Base-by-base conservation (phyloP, 2,888 invertebrate genomes). In the Abrostola tripartita region DNA sequence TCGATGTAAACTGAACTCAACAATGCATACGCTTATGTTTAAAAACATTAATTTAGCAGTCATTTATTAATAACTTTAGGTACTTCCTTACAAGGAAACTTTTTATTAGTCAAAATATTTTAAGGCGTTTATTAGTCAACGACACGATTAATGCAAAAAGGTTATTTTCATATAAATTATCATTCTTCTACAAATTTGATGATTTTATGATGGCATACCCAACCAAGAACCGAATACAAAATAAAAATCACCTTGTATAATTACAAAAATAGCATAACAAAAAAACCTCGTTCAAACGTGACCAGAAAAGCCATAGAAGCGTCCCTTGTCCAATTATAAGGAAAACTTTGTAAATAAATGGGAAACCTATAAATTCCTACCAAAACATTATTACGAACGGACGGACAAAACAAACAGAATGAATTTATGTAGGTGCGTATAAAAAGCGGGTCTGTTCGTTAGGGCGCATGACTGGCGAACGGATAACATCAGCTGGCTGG, bases 401-500 rank as follows among this genome's bases (percentile, higher is more conserved):
- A 79, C 82, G 57, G 52, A 70, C 71, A 90, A 92, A 91, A 90
- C 89, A 92, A 92, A 92, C 89, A 91, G 87, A 86, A 85, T 79
- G 77, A 83, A 82, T 80, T 75, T 82, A 85, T 81, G 69, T 86
- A 84, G 76, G 78, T 81, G 76, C 79, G 81, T 84, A 81, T 82
- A 87, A 85, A 86, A 86, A 85, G 81, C 83, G 79, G 76, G 76
- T 75, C 78, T 74, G 88, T 93, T 93, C 93, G 92, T 94, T 94
- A 94, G 92, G 90, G 89, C 85, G 90, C 91, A 92, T 94, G 93
- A 94, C 93, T 93, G 90, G 92, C 92, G 91, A 88, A 87, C 88
- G 87, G 89, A 88, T 89, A 85, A 88, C 84, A 85, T 85, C 79
- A 77, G 24, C 78, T 24, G 72, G 68, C 84, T 41, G 52, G 68